phyloP scores from a whole-genome alignment of 2,113 vertebrate species.

The Callipepla californica region DNA sequence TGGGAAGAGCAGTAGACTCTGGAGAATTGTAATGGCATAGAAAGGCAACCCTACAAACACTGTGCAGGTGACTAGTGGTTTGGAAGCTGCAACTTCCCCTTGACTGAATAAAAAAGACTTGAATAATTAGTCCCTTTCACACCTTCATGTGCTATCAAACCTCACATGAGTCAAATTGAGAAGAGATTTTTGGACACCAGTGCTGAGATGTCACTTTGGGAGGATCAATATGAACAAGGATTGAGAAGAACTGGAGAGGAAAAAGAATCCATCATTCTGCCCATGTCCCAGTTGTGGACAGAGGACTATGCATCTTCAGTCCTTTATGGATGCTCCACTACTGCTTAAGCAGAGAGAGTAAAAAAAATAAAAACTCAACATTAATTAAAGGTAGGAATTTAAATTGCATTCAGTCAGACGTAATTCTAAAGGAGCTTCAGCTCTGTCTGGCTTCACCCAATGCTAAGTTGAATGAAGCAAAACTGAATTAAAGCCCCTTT shows the following conservation, averaged over 20 bases:
- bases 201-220: not conserved
- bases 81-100: not conserved
- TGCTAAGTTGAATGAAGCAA: conserved; percentile 34
- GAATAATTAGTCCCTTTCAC: not conserved
- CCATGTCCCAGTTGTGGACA: not conserved
- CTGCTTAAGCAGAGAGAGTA: not conserved
- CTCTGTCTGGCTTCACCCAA: not conserved
- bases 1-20: not conserved
- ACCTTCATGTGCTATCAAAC: not conserved
- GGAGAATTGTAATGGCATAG: not conserved
- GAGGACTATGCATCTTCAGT: not conserved
- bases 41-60: not conserved
- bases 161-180: not conserved
- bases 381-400: not conserved
- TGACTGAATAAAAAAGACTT: not conserved
- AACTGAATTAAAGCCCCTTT: conserved; percentile 59
- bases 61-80: not conserved
- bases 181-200: not conserved
- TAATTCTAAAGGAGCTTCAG: not conserved
- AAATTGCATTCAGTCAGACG: not conserved
- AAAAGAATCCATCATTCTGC: rapidly evolving
- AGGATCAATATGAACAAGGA: not conserved
- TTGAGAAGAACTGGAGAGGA: not conserved
- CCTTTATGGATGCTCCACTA: not conserved
- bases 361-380: not conserved